Evolutionary conservation across 2,113 vertebrate species (phyloP).

Genomic region (Ochotona princeps): DNA sequence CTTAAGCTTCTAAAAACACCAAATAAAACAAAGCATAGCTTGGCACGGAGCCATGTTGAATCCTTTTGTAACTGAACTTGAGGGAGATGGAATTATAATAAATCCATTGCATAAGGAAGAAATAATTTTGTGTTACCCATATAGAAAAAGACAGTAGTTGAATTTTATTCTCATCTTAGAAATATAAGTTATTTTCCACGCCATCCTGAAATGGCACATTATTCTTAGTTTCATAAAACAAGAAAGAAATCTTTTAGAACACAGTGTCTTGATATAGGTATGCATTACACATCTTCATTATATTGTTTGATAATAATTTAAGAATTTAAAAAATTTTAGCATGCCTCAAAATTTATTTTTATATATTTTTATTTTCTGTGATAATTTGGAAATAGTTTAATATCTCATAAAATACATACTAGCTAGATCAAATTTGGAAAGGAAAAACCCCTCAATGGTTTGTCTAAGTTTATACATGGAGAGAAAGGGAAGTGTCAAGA

Average conservation of each 20-base stretch:
- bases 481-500: neutral
- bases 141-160: neutral
- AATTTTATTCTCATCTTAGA: constrained; percentile 45
- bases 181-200: constrained; percentile 31
- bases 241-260: constrained; percentile 14
- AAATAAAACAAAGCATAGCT: constrained; percentile 66
- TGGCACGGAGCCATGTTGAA: constrained; percentile 53
- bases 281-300: constrained; percentile 23
- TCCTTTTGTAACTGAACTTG: constrained; percentile 56
- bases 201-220: neutral
- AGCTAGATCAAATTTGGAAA: neutral
- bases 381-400: neutral
- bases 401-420: neutral
- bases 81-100: constrained; percentile 24
- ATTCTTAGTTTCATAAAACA: constrained; percentile 33
- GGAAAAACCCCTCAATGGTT: neutral
- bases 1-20: constrained; percentile 61
- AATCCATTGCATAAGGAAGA: constrained; percentile 30
- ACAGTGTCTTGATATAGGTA: neutral
- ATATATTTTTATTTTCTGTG: constrained; percentile 5
- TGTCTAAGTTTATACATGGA: neutral
- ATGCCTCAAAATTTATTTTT: neutral
- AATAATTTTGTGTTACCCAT: constrained; percentile 39
- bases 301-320: constrained; percentile 7
- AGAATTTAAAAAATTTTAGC: neutral